phyloP scores from a whole-genome alignment of 2,888 invertebrate species.

The Meandrusa payeni region DNA sequence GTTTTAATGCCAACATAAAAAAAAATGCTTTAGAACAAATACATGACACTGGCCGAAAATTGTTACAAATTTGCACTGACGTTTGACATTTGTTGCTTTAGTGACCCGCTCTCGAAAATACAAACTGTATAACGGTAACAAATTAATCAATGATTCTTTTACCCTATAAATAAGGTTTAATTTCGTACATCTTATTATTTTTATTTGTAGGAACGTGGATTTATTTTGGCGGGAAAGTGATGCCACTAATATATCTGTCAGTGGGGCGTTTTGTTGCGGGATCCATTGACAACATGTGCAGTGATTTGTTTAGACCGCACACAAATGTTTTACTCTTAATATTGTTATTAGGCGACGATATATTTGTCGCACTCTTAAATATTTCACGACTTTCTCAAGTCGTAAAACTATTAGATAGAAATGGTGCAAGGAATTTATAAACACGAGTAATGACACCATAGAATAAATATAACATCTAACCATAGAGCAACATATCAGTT shows the following conservation, averaged over 20 bases:
- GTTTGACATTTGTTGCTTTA: conserved; percentile 21
- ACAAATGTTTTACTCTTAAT: conserved; percentile 45
- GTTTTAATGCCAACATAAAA: not conserved
- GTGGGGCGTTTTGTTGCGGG: conserved; percentile 65
- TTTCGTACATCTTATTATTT: not conserved
- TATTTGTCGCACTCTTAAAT: conserved; percentile 61
- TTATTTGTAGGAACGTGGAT: conserved; percentile 6
- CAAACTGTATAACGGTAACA: not conserved
- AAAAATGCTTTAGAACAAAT: not conserved
- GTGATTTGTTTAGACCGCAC: conserved; percentile 69
- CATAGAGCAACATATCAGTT: not conserved
- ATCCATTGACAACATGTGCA: conserved; percentile 61
- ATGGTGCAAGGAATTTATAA: no score
- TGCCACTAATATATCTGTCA: conserved; percentile 74
- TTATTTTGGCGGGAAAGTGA: conserved; percentile 52
- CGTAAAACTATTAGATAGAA: conserved; percentile 63
- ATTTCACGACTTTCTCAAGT: conserved; percentile 50
- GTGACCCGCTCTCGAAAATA: conserved; percentile 19
- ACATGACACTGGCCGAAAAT: conserved; percentile 20
- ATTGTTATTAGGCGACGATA: conserved; percentile 67
- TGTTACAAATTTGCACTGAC: conserved; percentile 21
- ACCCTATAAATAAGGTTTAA: not conserved
- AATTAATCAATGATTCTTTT: not conserved
- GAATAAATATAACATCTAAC: not conserved
- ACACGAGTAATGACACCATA: no score